Percentiles rank a stretch among this genome's conserved stretches.
Evolutionary conservation across 2,797 vertebrate genomes (phyloP).

Genomic region (Mustela erminea): DNA sequence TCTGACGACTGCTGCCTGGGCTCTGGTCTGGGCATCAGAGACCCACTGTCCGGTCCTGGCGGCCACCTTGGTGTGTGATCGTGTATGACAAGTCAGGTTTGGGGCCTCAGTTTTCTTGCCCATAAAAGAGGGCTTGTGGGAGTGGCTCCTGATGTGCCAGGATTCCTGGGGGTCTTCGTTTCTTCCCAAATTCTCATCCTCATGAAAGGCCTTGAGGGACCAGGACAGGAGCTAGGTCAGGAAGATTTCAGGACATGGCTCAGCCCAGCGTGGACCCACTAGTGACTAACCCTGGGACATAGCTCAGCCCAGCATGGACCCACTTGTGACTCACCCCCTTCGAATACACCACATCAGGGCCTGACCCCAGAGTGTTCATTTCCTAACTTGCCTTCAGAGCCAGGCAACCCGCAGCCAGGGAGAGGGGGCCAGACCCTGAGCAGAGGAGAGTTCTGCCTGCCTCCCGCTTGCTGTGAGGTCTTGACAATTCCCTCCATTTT

Average conservation of each 20-base stretch:
- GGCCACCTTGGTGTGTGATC: background rate
- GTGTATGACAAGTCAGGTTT: fast-evolving
- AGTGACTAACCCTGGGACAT: fast-evolving
- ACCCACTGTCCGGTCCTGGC: background rate
- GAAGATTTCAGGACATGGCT: background rate
- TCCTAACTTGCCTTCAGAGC: too few species aligned
- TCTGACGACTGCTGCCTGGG: background rate
- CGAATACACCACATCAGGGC: background rate
- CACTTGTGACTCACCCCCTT: fast-evolving
- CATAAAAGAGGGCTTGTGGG: too few species aligned
- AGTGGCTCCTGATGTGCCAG: too few species aligned
- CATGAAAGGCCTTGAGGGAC: fast-evolving
- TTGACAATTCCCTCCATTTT: background rate
- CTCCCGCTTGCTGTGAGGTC: background rate
- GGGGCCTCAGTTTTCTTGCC: background rate
- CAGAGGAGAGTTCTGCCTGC: background rate
- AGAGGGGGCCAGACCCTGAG: background rate
- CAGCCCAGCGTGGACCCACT: background rate
- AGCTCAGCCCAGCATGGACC: background rate
- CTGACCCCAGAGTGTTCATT: background rate
- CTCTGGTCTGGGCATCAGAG: fast-evolving
- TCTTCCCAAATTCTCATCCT: background rate
- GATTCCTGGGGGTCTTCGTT: background rate
- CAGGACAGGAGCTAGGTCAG: background rate
- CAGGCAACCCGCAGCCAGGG: background rate